phyloP scores from a whole-genome alignment of 2,797 vertebrate genomes.

The Spinibarbus caldwelli region DNA sequence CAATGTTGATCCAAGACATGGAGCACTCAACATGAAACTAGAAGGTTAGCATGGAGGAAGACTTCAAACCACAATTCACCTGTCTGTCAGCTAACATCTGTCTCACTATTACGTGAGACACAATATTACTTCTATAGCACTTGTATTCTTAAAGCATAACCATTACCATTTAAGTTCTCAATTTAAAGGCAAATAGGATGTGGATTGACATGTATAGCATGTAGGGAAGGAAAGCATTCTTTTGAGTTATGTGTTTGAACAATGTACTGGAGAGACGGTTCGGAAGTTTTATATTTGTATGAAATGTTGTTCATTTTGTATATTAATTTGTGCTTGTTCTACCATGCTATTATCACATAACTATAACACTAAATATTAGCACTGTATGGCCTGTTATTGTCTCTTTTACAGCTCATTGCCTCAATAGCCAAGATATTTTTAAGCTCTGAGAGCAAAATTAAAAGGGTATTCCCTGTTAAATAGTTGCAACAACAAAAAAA shows the following conservation, averaged over 20 bases:
- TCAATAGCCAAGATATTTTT: background rate
- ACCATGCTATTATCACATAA: background rate
- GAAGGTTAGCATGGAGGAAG: slow-evolving; percentile 63
- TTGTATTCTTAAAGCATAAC: slow-evolving; percentile 18
- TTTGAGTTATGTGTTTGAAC: background rate
- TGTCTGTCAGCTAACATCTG: slow-evolving; percentile 21
- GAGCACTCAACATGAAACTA: slow-evolving; percentile 73
- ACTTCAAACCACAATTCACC: background rate
- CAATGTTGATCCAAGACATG: slow-evolving; percentile 77
- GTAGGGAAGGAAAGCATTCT: background rate
- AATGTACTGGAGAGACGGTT: background rate
- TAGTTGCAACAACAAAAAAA: background rate
- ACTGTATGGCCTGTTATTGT: background rate
- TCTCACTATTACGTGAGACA: background rate
- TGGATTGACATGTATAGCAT: background rate
- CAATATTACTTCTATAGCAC: slow-evolving; percentile 5
- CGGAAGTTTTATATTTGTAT: background rate
- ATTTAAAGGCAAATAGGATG: background rate
- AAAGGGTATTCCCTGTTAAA: background rate
- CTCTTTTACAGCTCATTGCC: background rate
- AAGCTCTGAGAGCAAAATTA: background rate
- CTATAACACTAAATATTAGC: background rate
- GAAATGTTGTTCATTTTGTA: background rate
- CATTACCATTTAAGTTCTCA: slow-evolving; percentile 13
- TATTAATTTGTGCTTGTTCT: background rate